Percentiles rank a stretch among this genome's conserved stretches.
phyloP scores from a whole-genome alignment of 2,888 invertebrate species.

The Synanthedon andrenaeformis region DNA sequence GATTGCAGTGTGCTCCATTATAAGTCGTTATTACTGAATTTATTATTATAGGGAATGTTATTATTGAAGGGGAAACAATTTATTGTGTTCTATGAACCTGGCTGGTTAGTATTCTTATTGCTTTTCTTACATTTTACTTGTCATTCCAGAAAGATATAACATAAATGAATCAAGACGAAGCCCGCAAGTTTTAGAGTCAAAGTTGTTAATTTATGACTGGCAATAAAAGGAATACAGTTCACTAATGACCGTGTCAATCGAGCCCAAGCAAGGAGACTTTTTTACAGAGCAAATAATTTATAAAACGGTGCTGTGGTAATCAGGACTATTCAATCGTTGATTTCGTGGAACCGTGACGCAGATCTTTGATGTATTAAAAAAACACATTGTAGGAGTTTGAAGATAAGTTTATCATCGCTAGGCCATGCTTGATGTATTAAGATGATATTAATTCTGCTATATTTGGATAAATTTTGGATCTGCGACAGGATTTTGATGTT shows the following conservation, averaged over 20 bases:
- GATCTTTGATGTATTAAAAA: no score
- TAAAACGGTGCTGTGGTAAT: conserved; percentile 18
- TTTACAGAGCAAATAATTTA: conserved; percentile 23
- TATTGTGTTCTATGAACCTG: conserved; percentile 18
- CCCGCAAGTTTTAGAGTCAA: conserved; percentile 12
- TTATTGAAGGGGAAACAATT: conserved; percentile 20
- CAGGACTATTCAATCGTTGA: conserved; percentile 18
- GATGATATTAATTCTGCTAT: no score
- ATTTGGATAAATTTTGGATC: no score
- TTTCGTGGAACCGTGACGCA: conserved; percentile 18
- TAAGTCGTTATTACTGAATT: no score
- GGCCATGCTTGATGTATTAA: no score
- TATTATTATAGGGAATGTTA: conserved; percentile 1
- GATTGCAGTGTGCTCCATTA: no score
- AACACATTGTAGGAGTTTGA: no score
- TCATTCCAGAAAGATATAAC: conserved; percentile 8
- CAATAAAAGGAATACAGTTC: conserved; percentile 21
- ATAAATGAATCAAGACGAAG: conserved; percentile 13
- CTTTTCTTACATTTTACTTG: conserved; percentile 7
- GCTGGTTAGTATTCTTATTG: conserved; percentile 24
- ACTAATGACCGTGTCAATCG: conserved; percentile 24
- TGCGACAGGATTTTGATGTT: no score
- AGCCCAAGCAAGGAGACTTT: conserved; percentile 20
- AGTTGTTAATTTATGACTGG: conserved; percentile 24
- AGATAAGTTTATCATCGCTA: no score